phyloP scores from a whole-genome alignment of 2,797 vertebrate species.

The Pseudopleuronectes americanus region DNA sequence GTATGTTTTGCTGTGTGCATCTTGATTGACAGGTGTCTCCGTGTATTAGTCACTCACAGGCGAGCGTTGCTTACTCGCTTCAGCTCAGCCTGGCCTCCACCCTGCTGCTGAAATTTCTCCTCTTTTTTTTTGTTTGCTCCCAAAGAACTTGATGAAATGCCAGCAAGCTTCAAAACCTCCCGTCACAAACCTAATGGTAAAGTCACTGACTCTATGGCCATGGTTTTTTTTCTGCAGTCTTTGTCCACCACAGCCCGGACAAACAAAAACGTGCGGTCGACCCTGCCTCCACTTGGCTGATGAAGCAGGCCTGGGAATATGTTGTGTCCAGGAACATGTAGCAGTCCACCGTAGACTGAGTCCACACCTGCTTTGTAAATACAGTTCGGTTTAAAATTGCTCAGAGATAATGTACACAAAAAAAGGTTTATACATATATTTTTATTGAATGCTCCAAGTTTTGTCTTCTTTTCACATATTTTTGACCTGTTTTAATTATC shows the following conservation, averaged over 20 bases:
- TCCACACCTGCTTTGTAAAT: neutral
- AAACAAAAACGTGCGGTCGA: neutral
- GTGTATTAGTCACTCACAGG: constrained; percentile 3
- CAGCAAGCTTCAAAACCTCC: constrained; percentile 7
- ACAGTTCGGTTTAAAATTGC: neutral
- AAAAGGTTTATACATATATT: too few relatives aligned
- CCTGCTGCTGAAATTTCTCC: neutral
- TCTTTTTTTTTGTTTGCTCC: neutral
- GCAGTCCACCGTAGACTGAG: too few relatives aligned
- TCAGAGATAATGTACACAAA: too few relatives aligned
- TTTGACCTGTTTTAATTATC: too few relatives aligned
- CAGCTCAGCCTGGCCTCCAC: neutral
- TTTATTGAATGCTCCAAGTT: too few relatives aligned
- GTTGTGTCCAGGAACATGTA: neutral
- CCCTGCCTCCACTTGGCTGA: too few relatives aligned
- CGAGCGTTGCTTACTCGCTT: constrained; percentile 2
- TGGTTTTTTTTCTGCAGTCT: neutral
- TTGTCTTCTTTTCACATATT: too few relatives aligned
- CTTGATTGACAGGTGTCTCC: constrained; percentile 42
- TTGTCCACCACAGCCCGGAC: neutral
- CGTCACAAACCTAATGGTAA: neutral
- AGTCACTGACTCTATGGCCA: neutral
- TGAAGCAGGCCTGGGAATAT: neutral
- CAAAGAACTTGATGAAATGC: neutral
- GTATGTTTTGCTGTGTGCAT: neutral